Conservation (phyloP, 1,140 invertebrate genomes). For the Formica selysi region DNA sequence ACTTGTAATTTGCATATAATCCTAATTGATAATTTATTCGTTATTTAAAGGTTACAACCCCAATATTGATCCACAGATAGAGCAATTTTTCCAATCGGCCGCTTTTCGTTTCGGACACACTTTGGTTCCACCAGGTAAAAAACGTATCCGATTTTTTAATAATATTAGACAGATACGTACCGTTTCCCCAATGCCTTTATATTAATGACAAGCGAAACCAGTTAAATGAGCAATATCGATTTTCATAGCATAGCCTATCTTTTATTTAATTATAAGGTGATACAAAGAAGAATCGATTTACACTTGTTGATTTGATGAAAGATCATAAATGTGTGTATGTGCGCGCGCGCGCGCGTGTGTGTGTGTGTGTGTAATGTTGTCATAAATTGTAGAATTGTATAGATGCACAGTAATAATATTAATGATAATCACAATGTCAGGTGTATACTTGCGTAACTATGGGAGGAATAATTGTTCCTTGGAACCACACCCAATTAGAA, state of each 20-base stretch:
- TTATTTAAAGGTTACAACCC: constrained; percentile 87
- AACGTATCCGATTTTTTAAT: neutral
- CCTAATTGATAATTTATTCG: constrained; percentile 20
- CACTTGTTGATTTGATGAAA: neutral
- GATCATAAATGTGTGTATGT: neutral
- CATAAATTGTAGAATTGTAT: neutral
- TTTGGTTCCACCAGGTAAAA: constrained; percentile 86
- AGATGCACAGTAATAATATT: neutral
- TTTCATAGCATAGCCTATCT: neutral
- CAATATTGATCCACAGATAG: constrained; percentile 89
- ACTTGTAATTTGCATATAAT: constrained; percentile 9
- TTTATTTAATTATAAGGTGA: constrained; percentile 23
- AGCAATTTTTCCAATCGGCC: constrained; percentile 90
- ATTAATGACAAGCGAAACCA: neutral
- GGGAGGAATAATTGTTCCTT: constrained; percentile 80
- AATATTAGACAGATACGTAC: neutral
- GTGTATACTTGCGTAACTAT: constrained; percentile 83
- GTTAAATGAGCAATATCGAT: neutral
- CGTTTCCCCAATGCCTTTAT: neutral
- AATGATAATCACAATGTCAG: constrained; percentile 37
- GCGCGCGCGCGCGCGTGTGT: neutral
- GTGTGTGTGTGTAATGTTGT: neutral
- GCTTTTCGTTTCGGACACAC: constrained; percentile 91
- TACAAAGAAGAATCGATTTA: neutral
- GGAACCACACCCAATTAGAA: constrained; percentile 84